These are phyloP conservation scores for Callimorpha dominula DNA, from an alignment of 2,888 invertebrate genomes.

Conservation along the genomic window DNA sequence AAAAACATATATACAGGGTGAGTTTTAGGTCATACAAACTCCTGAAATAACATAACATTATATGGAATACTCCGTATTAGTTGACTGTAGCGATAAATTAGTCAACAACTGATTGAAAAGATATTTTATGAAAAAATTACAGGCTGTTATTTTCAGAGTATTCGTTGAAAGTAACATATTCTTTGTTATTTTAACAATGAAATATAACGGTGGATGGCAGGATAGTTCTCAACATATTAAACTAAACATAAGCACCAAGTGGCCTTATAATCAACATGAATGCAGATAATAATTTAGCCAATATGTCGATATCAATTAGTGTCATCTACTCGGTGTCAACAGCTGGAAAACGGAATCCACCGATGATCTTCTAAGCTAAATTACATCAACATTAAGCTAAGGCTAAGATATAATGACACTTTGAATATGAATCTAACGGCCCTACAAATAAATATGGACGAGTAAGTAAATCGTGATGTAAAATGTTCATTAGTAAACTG, in stretches of 20 bases:
- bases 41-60: background rate
- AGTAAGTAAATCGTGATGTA: no score
- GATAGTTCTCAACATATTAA: background rate
- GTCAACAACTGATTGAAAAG: background rate
- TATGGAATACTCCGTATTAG: background rate
- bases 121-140: background rate
- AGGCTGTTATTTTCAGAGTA: background rate
- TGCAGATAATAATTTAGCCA: no score
- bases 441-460: background rate
- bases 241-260: no score
- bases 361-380: conserved; percentile 59
- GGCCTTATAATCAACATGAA: no score
- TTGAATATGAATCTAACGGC: background rate
- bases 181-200: background rate
- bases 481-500: background rate
- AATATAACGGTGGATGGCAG: background rate
- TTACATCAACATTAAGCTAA: conserved; percentile 23
- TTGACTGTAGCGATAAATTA: background rate
- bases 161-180: background rate
- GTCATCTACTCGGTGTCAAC: conserved; percentile 59
- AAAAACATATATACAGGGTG: background rate
- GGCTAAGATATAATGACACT: conserved; percentile 13
- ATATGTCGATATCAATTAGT: conserved; percentile 28
- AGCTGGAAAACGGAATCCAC: conserved; percentile 59
- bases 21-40: background rate